Evolutionary conservation across 1,140 invertebrate species (phyloP).

Genomic region (Drosophila simulans): DNA sequence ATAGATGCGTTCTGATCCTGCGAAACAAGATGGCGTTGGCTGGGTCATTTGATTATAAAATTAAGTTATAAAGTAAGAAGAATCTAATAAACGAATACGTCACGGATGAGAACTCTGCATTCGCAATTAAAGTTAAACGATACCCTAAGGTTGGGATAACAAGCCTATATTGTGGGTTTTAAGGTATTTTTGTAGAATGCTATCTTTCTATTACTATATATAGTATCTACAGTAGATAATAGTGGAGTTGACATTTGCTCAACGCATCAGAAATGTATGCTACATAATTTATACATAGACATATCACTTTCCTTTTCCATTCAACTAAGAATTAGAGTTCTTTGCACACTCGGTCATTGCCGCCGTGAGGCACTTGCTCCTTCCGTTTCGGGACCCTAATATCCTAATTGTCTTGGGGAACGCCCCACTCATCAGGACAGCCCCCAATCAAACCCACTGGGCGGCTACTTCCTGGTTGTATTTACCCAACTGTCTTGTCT

Average conservation of each 20-base stretch:
- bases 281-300: conserved; percentile 51
- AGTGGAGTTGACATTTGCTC: background rate
- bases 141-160: background rate
- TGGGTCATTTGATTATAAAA: background rate
- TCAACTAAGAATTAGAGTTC: conserved; percentile 43
- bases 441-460: conserved; percentile 30
- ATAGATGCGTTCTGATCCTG: conserved; percentile 7
- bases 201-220: too few species aligned
- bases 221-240: too few species aligned
- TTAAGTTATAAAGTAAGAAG: background rate
- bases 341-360: conserved; percentile 33
- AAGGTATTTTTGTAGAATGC: too few species aligned
- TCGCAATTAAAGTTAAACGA: too few species aligned
- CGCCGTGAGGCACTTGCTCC: conserved; percentile 24
- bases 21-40: background rate
- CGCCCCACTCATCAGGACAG: conserved; percentile 10
- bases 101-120: conserved; percentile 11
- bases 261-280: conserved; percentile 65
- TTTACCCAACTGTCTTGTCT: conserved; percentile 54
- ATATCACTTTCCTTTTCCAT: too few species aligned
- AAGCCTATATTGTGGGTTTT: background rate
- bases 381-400: conserved; percentile 15
- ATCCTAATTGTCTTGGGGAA: conserved; percentile 48
- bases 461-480: conserved; percentile 49
- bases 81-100: background rate